phyloP scores from a whole-genome alignment of 2,113 vertebrate genomes.

The Stegostoma tigrinum region DNA sequence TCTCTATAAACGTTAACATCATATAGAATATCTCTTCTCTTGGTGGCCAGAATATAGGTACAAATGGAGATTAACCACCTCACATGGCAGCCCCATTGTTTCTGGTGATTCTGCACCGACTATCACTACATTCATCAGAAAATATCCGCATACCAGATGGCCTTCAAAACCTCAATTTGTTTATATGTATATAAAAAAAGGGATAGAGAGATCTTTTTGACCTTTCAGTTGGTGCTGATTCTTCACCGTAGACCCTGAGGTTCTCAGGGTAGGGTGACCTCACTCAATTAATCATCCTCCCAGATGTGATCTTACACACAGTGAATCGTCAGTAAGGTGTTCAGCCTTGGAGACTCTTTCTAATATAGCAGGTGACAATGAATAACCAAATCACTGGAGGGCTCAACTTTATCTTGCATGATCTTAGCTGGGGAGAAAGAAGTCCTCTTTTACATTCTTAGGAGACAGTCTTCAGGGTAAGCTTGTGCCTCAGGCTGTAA shows the following conservation, averaged over 20 bases:
- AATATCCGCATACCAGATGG: constrained; percentile 44
- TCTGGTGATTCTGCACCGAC: constrained; percentile 59
- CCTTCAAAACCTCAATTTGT: constrained; percentile 34
- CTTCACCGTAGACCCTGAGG: constrained; percentile 44
- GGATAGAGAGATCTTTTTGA: constrained; percentile 38
- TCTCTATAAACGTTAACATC: constrained; percentile 85
- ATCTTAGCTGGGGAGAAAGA: neutral
- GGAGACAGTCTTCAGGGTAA: neutral
- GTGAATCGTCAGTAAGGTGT: neutral
- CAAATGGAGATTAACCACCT: constrained; percentile 72
- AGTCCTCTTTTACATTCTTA: neutral
- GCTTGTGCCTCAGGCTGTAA: neutral
- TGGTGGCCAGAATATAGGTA: constrained; percentile 73
- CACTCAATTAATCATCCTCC: constrained; percentile 19
- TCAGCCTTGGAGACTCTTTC: neutral
- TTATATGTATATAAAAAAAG: constrained; percentile 36
- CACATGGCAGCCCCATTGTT: constrained; percentile 74
- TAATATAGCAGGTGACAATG: neutral
- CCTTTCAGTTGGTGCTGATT: constrained; percentile 29
- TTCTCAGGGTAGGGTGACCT: constrained; percentile 41
- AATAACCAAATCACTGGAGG: neutral
- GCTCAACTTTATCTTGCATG: neutral
- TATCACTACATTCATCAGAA: constrained; percentile 76
- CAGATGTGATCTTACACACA: neutral
- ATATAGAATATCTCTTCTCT: constrained; percentile 75